Evolutionary conservation across 2,113 vertebrate genomes (phyloP).

Genomic region (Amazona vittata): DNA sequence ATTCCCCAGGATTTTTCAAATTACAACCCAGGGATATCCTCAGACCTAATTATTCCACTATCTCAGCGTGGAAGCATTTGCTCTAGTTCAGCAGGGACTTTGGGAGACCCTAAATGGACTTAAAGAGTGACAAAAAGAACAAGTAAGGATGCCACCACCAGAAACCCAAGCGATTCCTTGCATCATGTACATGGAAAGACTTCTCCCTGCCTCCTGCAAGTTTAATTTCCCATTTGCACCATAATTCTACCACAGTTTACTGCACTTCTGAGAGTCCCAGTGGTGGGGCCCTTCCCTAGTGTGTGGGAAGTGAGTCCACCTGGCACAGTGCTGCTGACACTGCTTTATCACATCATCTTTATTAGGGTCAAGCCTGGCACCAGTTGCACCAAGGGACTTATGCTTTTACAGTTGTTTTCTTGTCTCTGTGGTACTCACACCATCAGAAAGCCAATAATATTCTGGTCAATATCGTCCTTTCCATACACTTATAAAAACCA

Average conservation of each 20-base stretch:
- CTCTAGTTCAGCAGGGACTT: background rate
- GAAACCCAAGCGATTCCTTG: background rate
- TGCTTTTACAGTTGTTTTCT: background rate
- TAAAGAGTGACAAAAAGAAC: background rate
- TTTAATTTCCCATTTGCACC: background rate
- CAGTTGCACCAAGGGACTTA: background rate
- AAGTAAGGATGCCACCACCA: rapidly evolving
- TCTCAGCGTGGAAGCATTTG: background rate
- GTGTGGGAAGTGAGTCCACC: rapidly evolving
- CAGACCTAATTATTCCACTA: background rate
- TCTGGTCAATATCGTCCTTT: background rate
- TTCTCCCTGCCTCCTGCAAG: rapidly evolving
- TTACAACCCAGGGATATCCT: background rate
- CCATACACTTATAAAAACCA: background rate
- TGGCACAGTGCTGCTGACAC: rapidly evolving
- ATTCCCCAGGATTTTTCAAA: background rate
- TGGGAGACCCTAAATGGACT: background rate
- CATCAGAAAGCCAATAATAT: background rate
- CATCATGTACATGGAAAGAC: background rate
- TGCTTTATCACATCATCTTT: background rate
- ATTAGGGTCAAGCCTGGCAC: background rate
- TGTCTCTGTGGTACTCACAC: background rate
- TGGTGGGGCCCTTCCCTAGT: rapidly evolving
- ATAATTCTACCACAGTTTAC: background rate
- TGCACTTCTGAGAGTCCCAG: background rate